These are phyloP conservation scores for Drosophila murphyi DNA, from an alignment of 1,140 invertebrate genomes.

Conservation along the genomic window DNA sequence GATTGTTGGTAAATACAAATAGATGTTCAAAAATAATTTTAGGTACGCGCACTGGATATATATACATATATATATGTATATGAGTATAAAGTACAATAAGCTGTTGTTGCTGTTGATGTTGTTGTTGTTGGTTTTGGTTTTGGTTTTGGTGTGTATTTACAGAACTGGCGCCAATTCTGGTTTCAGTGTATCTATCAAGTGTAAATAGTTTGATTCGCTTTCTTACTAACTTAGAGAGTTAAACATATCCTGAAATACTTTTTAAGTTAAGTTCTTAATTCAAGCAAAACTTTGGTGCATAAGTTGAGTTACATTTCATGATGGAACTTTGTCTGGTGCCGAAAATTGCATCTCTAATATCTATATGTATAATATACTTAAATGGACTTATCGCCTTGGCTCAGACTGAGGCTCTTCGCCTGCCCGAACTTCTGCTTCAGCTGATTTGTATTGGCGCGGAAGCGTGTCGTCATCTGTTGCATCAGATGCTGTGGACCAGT, in stretches of 20 bases:
- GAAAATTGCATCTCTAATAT: neutral
- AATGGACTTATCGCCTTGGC: constrained; percentile 58
- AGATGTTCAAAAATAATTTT: constrained; percentile 61
- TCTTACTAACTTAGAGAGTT: neutral
- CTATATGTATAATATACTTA: constrained; percentile 1
- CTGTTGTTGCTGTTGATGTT: constrained; percentile 24
- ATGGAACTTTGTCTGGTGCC: constrained; percentile 31
- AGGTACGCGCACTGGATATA: constrained; percentile 69
- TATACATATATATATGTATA: constrained; percentile 27
- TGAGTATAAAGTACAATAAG: constrained; percentile 52
- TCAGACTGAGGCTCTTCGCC: constrained; percentile 73
- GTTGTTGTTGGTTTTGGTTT: constrained; percentile 6
- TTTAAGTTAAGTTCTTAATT: constrained; percentile 29
- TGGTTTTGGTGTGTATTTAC: constrained; percentile 60
- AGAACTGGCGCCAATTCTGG: constrained; percentile 21
- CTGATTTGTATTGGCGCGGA: constrained; percentile 74
- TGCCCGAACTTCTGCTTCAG: constrained; percentile 75
- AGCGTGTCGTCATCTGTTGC: constrained; percentile 63
- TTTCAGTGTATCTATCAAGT: constrained; percentile 28
- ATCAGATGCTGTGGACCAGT: constrained; percentile 66
- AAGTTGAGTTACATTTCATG: constrained; percentile 33
- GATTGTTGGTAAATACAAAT: constrained; percentile 46
- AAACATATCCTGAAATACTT: constrained; percentile 3
- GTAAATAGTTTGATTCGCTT: constrained; percentile 66
- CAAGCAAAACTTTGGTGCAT: constrained; percentile 65